Percentiles rank a stretch among this genome's conserved stretches.
Conservation (phyloP, 2,888 invertebrate genomes). For the Carabus problematicus region DNA sequence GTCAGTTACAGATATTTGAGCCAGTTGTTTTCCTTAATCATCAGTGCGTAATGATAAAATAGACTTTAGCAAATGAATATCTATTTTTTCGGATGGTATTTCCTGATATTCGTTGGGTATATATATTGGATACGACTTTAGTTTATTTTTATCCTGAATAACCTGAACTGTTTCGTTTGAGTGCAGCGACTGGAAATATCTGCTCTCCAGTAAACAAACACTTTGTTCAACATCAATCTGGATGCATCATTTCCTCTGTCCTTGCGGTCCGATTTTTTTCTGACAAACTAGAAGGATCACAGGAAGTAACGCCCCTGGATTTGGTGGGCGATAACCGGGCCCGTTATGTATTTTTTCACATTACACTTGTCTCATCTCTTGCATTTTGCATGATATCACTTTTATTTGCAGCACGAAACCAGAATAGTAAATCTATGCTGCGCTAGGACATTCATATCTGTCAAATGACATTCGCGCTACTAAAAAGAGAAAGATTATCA, state of each 20-base stretch:
- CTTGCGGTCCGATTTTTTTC: slow-evolving; percentile 32
- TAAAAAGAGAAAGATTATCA: slow-evolving; percentile 15
- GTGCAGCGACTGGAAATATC: too few relatives aligned
- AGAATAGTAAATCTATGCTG: slow-evolving; percentile 27
- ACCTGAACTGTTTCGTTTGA: too few relatives aligned
- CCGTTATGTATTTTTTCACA: slow-evolving; percentile 34
- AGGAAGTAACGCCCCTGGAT: slow-evolving; percentile 36
- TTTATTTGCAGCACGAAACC: slow-evolving; percentile 29
- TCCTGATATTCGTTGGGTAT: too few relatives aligned
- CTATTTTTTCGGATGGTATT: too few relatives aligned
- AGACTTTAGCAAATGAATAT: too few relatives aligned
- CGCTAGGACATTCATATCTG: slow-evolving; percentile 17
- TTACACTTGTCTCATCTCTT: slow-evolving; percentile 20
- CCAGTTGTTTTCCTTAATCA: too few relatives aligned
- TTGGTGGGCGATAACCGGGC: slow-evolving; percentile 24
- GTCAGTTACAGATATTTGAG: too few relatives aligned
- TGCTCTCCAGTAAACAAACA: too few relatives aligned
- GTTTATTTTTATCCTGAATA: too few relatives aligned
- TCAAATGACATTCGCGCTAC: background rate
- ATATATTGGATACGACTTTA: too few relatives aligned
- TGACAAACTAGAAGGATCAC: slow-evolving; percentile 29
- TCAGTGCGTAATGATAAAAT: too few relatives aligned
- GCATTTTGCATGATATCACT: slow-evolving; percentile 27
- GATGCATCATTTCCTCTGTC: slow-evolving; percentile 38
- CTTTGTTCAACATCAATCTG: slow-evolving; percentile 11